Evolutionary conservation across 1,140 invertebrate species (phyloP), one percentile per base, ranked within the genome.

Genomic region (Armadillidium nasatum): DNA sequence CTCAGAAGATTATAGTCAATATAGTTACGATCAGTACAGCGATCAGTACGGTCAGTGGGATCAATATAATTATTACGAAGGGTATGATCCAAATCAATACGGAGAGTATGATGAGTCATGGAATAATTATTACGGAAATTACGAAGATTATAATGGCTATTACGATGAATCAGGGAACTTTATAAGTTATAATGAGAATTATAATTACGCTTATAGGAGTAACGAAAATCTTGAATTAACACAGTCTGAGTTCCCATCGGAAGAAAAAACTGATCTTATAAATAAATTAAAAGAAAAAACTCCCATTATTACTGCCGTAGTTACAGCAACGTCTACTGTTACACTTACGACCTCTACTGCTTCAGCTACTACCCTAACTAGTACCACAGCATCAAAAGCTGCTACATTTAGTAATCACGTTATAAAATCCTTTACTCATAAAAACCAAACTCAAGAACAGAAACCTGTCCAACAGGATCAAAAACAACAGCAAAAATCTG

Each of bases 131-230:
- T 81, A 80, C 76, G 74, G 82, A 7, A 82, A 83, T 46, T 83
- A 82, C 78, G 82, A 83, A 70, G 81, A 81, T 71, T 84, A 82
- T 79, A 84, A 83, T 71, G 82, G 84, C 76, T 87, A 87, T 76
- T 83, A 84, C 76, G 87, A 86, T 82, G 85, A 87, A 85, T 86
- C 81, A 86, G 87, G 86, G 71, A 80, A 74, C 70, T 78, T 82
- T 85, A 87, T 83, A 83, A 85, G 81, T 78, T 82, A 82, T 72
- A 90, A 91, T 85, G 89, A 90, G 83, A 88, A 91, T 83, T 90
- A 88, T 79, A 91, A 91, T 84, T 90, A 90, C 84, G 87, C 88
- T 81, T 91, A 91, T 84, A 85, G 87, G 76, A 90, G 89, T 84
- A 87, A 87, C 81, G 88, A 88, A 83, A 88, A 89, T 84, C 84